Percentiles rank a stretch among this genome's conserved stretches.
Evolutionary conservation across 1,140 invertebrate species (phyloP).

Genomic region (Caenorhabditis brenneri): DNA sequence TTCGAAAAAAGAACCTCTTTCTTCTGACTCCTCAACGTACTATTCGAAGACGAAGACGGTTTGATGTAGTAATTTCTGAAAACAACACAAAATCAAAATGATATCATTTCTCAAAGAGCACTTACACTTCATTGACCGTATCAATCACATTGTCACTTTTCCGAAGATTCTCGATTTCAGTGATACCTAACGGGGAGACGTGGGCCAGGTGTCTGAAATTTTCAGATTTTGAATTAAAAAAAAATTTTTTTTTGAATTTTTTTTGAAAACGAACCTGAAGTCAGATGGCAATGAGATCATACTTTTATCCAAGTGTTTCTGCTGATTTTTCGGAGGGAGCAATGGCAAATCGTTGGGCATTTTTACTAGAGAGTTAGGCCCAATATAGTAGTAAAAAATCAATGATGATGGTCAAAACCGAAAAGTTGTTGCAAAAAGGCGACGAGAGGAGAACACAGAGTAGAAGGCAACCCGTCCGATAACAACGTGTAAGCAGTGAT

Average conservation of each 20-base stretch:
- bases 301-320: slow-evolving; percentile 10
- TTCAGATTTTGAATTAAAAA: too few relatives aligned
- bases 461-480: background rate
- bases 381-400: background rate
- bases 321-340: slow-evolving; percentile 7
- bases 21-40: background rate
- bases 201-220: slow-evolving; percentile 20
- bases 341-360: slow-evolving; percentile 7
- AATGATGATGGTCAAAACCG: background rate
- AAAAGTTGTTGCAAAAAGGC: slow-evolving; percentile 17
- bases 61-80: background rate
- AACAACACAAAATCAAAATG: too few relatives aligned
- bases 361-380: background rate
- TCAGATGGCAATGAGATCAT: slow-evolving; percentile 10
- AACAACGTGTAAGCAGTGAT: slow-evolving; percentile 23
- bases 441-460: background rate
- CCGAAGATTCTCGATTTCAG: slow-evolving; percentile 25
- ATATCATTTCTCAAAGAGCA: background rate
- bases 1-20: background rate
- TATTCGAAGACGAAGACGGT: slow-evolving; percentile 15
- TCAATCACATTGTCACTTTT: background rate
- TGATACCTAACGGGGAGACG: background rate
- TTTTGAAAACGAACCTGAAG: background rate
- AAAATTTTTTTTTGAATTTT: too few relatives aligned
- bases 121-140: slow-evolving; percentile 9